Conservation (phyloP, 1,140 invertebrate species). For the Drosophila novamexicana region DNA sequence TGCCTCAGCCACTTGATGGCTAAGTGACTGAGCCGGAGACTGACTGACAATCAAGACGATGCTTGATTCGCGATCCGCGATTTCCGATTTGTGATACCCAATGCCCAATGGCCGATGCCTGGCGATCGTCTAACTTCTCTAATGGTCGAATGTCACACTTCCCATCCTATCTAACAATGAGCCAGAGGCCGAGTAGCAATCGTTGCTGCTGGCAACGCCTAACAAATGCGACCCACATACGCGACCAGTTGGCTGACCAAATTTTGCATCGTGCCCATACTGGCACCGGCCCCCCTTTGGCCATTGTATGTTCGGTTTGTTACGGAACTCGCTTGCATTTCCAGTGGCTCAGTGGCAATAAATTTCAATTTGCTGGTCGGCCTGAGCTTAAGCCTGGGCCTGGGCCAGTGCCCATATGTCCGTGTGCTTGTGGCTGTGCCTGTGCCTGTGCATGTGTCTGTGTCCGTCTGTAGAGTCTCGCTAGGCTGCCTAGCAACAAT, state of each 20-base stretch:
- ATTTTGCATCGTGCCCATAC: slow-evolving; percentile 51
- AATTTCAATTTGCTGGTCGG: slow-evolving; percentile 78
- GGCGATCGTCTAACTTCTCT: slow-evolving; percentile 57
- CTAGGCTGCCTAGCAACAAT: slow-evolving; percentile 71
- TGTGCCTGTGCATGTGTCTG: background rate
- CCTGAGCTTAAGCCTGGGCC: slow-evolving; percentile 12
- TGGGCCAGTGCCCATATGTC: background rate
- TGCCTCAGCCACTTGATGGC: slow-evolving; percentile 51
- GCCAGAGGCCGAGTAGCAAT: slow-evolving; percentile 30
- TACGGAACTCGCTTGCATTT: slow-evolving; percentile 62
- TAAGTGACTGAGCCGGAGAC: slow-evolving; percentile 60
- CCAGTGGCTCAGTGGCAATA: slow-evolving; percentile 79
- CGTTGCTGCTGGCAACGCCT: slow-evolving; percentile 41
- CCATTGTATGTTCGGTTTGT: slow-evolving; percentile 17
- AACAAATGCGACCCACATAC: slow-evolving; percentile 79
- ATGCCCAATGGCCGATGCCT: slow-evolving; percentile 22
- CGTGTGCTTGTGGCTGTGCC: background rate
- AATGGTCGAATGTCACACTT: slow-evolving; percentile 78
- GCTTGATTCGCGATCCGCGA: slow-evolving; percentile 46
- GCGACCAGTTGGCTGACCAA: slow-evolving; percentile 74
- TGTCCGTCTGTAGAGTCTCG: slow-evolving; percentile 14
- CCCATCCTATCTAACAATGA: slow-evolving; percentile 47
- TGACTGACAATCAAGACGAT: slow-evolving; percentile 73
- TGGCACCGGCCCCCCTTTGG: background rate
- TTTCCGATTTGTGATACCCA: slow-evolving; percentile 29